Percentiles rank a stretch among this genome's conserved stretches.
phyloP scores from a whole-genome alignment of 2,888 invertebrate genomes.

The Notocelia uddmanniana region DNA sequence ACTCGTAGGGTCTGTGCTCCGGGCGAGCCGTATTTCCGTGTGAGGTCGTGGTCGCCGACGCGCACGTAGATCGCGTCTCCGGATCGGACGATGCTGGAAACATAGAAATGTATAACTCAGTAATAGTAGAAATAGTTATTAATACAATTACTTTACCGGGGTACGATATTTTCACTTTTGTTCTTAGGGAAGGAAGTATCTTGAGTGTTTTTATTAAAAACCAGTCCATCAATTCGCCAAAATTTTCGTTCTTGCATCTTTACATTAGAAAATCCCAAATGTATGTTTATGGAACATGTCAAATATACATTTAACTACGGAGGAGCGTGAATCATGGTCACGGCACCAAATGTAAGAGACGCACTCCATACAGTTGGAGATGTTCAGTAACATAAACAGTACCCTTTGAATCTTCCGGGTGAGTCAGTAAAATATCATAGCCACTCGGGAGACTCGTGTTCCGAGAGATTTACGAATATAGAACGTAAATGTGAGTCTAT shows the following conservation, averaged over 20 bases:
- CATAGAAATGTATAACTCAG: background rate
- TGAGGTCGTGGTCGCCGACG: constrained; percentile 96
- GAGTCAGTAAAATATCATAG: background rate
- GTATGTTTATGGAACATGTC: too few species aligned
- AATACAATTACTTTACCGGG: too few species aligned
- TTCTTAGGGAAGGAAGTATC: too few species aligned
- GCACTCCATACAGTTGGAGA: background rate
- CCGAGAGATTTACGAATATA: background rate
- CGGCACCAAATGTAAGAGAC: background rate
- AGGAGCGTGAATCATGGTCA: background rate
- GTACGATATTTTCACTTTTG: too few species aligned
- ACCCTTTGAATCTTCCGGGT: too few species aligned
- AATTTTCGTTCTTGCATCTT: too few species aligned
- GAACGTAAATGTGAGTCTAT: background rate
- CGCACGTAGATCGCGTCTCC: constrained; percentile 97
- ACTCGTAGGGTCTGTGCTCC: constrained; percentile 96
- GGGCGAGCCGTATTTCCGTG: constrained; percentile 95
- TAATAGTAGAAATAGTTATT: too few species aligned
- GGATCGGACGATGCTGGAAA: constrained; percentile 93
- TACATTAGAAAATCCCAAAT: too few species aligned
- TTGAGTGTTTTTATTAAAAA: too few species aligned
- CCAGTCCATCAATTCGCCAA: too few species aligned
- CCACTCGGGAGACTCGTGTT: too few species aligned
- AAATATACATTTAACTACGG: background rate
- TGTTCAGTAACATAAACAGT: background rate